Conservation (phyloP, 2,113 vertebrate genomes). For the Cryptoleucopteryx plumbea region DNA sequence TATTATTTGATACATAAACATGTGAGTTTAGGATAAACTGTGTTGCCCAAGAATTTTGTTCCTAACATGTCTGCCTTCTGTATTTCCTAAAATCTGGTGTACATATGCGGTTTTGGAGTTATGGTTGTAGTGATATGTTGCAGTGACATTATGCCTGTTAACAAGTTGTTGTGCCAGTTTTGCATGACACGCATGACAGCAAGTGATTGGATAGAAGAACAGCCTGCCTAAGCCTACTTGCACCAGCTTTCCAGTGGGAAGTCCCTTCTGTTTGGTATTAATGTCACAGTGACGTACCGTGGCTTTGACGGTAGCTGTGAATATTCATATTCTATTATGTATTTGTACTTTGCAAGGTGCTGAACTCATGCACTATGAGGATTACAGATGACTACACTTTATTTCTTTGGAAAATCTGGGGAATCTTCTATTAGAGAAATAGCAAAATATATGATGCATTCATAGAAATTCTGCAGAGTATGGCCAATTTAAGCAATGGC, state of each 20-base stretch:
- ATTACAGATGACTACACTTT: neutral
- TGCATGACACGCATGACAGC: neutral
- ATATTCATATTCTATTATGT: neutral
- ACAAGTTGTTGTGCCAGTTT: neutral
- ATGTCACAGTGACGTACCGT: neutral
- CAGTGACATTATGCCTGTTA: neutral
- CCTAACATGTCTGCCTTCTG: neutral
- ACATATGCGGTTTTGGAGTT: neutral
- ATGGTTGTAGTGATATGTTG: neutral
- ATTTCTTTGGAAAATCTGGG: neutral
- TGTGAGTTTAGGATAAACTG: neutral
- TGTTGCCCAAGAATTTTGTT: neutral
- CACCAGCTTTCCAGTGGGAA: constrained; percentile 32
- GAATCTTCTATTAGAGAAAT: neutral
- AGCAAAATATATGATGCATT: neutral
- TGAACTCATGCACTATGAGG: neutral
- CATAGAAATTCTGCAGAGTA: neutral
- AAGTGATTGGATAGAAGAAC: neutral
- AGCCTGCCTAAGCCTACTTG: neutral
- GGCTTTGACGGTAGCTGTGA: neutral
- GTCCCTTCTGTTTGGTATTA: constrained; percentile 30
- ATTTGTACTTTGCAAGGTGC: neutral
- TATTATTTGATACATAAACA: neutral
- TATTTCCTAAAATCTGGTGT: neutral
- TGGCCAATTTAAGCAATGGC: neutral